A percentile compares a stretch with the other conserved stretches of the same genome.
Conservation (phyloP, 2,113 vertebrate species). For the Oncorhynchus masou region DNA sequence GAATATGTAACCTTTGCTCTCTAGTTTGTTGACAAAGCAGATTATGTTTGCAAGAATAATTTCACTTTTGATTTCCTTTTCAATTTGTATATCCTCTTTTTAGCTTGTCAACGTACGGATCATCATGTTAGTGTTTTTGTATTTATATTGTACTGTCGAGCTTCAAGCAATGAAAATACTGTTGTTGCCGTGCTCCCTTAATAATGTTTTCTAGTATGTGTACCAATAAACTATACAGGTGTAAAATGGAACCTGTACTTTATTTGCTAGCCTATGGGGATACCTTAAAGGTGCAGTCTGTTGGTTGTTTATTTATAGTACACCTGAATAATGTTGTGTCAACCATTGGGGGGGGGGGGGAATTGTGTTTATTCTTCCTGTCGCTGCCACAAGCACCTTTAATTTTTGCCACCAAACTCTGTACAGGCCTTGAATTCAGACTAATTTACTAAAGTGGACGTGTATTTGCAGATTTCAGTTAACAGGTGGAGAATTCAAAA, state of each 20-base stretch:
- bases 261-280: constrained; percentile 1
- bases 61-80: constrained; percentile 69
- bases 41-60: constrained; percentile 77
- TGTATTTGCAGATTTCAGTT: too few species aligned
- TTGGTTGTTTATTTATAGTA: too few species aligned
- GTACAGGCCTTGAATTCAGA: too few species aligned
- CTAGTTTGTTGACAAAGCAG: constrained; percentile 69
- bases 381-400: too few species aligned
- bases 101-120: constrained; percentile 66
- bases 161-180: constrained; percentile 77
- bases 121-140: constrained; percentile 78
- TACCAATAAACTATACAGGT: constrained; percentile 78
- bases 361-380: too few species aligned
- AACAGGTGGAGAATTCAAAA: too few species aligned
- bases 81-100: constrained; percentile 66
- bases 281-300: too few species aligned
- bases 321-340: too few species aligned
- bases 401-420: too few species aligned
- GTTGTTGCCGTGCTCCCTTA: constrained; percentile 82
- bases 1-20: constrained; percentile 68
- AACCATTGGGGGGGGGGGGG: too few species aligned
- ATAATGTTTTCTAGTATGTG: constrained; percentile 88
- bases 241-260: constrained; percentile 57
- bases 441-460: too few species aligned
- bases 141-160: constrained; percentile 81